Evolutionary conservation across 2,113 vertebrate genomes (phyloP).

Genomic region (Chloropsis cyanopogon): DNA sequence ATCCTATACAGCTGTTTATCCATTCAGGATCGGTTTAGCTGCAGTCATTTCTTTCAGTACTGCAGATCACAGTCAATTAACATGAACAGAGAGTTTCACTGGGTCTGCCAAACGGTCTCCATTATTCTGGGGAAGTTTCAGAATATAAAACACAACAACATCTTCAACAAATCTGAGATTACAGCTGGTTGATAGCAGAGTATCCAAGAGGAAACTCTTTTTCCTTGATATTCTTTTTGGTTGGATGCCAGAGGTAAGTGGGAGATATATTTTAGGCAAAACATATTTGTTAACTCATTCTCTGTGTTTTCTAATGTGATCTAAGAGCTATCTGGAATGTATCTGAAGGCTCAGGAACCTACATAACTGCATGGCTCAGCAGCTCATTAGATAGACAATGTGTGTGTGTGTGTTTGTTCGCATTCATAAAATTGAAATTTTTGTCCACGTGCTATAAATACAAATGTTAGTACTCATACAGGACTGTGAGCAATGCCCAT

Average conservation of each 20-base stretch:
- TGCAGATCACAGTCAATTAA: not conserved
- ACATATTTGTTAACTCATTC: not conserved
- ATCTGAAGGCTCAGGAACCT: not conserved
- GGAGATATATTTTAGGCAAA: not conserved
- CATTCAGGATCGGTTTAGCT: not conserved
- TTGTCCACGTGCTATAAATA: not conserved
- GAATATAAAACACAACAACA: not conserved
- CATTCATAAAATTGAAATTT: not conserved
- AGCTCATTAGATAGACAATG: rapidly evolving
- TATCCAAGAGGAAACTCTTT: not conserved
- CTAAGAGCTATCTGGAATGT: not conserved
- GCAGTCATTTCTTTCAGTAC: not conserved
- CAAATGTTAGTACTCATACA: not conserved
- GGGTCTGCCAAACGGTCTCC: not conserved
- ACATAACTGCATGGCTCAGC: not conserved
- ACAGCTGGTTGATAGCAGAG: not conserved
- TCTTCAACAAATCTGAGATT: not conserved
- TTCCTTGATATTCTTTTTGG: not conserved
- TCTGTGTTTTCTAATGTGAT: not conserved
- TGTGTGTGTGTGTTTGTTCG: not conserved
- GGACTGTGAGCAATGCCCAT: not conserved
- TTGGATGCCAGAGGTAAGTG: not conserved
- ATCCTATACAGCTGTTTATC: not conserved
- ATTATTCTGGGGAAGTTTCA: not conserved
- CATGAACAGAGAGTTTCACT: not conserved